Base-by-base conservation (phyloP, 2,888 invertebrate species). In the Mesochorus sp. region DNA sequence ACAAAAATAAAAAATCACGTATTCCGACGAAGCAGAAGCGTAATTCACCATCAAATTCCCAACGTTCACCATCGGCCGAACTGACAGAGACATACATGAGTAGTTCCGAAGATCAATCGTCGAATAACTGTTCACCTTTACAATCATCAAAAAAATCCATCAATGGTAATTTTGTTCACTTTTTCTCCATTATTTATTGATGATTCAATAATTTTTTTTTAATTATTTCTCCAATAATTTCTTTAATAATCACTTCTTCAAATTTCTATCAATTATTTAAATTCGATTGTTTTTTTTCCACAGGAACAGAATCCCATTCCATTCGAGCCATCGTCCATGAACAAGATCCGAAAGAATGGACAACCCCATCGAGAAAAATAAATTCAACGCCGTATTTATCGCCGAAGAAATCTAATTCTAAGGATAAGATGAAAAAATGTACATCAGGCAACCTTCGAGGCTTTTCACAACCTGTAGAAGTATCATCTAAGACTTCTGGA, bases 1-100 rank as follows among this genome's bases (percentile, higher is more conserved):
- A 53, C 31, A 53, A 53, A 53, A 53, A 53, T 28, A 53, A 31
- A 28, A 53, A 28, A 31, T 53, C 53, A 53, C 53, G 53, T 31
- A 26, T 12, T 14, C 17, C 5, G 14, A 53, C 12, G 53, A 53
- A 53, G 53, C 53, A 53, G 53, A 28, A 53, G 14, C 14, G 53
- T 31, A 28, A 28, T 53, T 31, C 28, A 14, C 53, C 31, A 19
- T 47, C 19, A 31, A 31, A 12, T 53, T 31, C 53, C 53, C 53
- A 26, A 31, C 17, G 53, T 53, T 53, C 31, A 31, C 31, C 53
- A 53, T 31, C 31, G 28, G 53, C 31, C 53, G 53, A 53, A 31
- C 53, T 12, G 31, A 14, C 53, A 31, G 53, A 31, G 53, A 10
- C 31, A 31, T 53, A 10, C 17, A 31, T 31, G 28, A 28, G 53